Evolutionary conservation across 2,113 vertebrate species (phyloP), one percentile per base, ranked within the genome.

Genomic region (Cynopterus brachyotis): DNA sequence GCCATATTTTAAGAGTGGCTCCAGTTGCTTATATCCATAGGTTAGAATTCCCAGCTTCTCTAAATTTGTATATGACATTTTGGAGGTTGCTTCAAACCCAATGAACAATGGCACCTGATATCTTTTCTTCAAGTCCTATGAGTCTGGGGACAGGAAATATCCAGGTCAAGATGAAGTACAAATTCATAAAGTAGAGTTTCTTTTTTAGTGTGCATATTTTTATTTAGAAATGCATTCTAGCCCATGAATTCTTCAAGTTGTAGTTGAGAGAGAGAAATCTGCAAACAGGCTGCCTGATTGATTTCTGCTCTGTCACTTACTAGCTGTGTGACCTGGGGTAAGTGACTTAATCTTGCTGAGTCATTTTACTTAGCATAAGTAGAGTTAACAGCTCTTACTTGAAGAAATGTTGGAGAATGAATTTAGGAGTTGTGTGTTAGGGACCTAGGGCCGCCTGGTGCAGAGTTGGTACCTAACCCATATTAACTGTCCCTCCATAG

Each of bases 1-100:
- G 69, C 55, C 79, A 76, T 94, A 75, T 76, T 83, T 85, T 80
- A 75, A 81, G 40, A 87, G 70, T 87, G 22, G 60, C 62, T 84
- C 70, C 87, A 83, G 50, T 75, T 84, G 79, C 62, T 87, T 79
- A 5, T 40, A 35, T 42, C 57, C 28, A n/a, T 3, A 60, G 72
- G 5, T 47, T 67, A 89, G 72, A 66, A 84, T 94, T 75, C 53
- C 67, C 24, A 30, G n/a, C 37, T 94, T 75, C 53, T 76, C 64
- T 92, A n/a, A 92, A 30, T 78, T 37, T 84, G 59, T 28, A 22
- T 26, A 47, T 70, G 76, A 50, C 40, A 79, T 53, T 55, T 75
- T 60, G 15, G 47, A 92, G 55, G 30, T 35, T 82, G 55, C 37
- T 81, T 82, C 30, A 87, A 89, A 89, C 7, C 16, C 20, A 75